These are phyloP conservation scores for Platysteira castanea DNA, from an alignment of 2,113 vertebrate species.

Conservation along the genomic window DNA sequence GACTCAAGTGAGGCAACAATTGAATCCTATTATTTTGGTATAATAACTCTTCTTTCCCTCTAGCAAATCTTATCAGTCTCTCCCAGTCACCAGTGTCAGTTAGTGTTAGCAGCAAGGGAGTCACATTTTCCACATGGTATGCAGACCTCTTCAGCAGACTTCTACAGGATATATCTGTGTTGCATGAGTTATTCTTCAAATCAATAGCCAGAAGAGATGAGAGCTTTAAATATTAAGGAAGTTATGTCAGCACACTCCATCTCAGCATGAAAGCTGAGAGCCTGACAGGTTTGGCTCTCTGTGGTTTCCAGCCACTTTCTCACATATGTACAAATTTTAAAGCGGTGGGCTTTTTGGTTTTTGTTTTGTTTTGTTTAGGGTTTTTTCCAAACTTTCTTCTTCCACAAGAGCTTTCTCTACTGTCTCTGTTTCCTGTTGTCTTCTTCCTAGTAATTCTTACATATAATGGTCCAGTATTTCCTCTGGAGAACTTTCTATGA, in stretches of 20 bases:
- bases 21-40: conserved; percentile 9
- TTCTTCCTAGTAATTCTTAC: neutral
- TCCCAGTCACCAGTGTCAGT: conserved; percentile 25
- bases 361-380: neutral
- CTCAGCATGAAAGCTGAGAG: neutral
- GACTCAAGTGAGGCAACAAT: neutral
- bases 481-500: neutral
- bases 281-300: neutral
- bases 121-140: conserved; percentile 3
- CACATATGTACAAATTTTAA: neutral
- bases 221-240: conserved; percentile 28
- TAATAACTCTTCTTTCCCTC: conserved; percentile 6
- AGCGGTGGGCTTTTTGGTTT: neutral
- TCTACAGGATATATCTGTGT: neutral
- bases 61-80: conserved; percentile 15
- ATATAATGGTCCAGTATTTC: neutral
- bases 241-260: neutral
- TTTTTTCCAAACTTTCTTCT: neutral
- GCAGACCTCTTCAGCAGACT: neutral
- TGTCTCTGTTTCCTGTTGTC: neutral
- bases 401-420: neutral
- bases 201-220: conserved; percentile 38
- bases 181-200: conserved; percentile 20
- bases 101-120: conserved; percentile 9
- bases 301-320: neutral